Evolutionary conservation across 1,140 invertebrate species (phyloP).

Genomic region (Carposina sasakii): DNA sequence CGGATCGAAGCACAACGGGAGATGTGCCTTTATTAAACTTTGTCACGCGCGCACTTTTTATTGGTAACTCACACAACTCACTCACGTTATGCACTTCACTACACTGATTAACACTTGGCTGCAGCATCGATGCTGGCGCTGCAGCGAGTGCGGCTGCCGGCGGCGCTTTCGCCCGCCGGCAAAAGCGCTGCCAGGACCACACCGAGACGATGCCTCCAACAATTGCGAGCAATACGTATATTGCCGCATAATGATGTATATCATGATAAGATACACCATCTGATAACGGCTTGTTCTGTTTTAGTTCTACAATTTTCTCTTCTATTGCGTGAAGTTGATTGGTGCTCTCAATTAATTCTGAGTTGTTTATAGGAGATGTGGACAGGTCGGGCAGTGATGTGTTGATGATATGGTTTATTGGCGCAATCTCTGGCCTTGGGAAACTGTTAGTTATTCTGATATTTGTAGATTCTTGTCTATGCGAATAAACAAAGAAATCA

Average conservation of each 20-base stretch:
- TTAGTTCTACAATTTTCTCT: not conserved
- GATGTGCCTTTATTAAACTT: too few relatives aligned
- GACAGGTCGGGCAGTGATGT: constrained; percentile 7
- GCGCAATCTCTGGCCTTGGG: constrained; percentile 9
- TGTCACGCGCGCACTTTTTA: too few relatives aligned
- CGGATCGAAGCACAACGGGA: too few relatives aligned
- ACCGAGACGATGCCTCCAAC: not conserved
- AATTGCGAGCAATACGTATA: not conserved
- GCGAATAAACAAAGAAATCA: not conserved
- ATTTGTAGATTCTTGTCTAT: not conserved
- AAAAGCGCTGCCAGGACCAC: not conserved
- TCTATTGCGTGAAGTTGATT: not conserved
- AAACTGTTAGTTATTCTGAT: not conserved
- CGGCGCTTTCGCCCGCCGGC: not conserved
- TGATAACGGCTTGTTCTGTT: not conserved
- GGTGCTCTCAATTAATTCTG: not conserved
- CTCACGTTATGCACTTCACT: too few relatives aligned
- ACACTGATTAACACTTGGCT: too few relatives aligned
- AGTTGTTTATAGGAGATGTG: not conserved
- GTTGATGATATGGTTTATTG: constrained; percentile 15
- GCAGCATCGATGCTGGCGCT: not conserved
- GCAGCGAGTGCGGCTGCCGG: not conserved
- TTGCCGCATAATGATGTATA: not conserved
- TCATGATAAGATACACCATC: not conserved
- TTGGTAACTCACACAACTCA: too few relatives aligned